Base-by-base conservation (phyloP, 2,113 vertebrate species). In the Periophthalmus modestus region DNA sequence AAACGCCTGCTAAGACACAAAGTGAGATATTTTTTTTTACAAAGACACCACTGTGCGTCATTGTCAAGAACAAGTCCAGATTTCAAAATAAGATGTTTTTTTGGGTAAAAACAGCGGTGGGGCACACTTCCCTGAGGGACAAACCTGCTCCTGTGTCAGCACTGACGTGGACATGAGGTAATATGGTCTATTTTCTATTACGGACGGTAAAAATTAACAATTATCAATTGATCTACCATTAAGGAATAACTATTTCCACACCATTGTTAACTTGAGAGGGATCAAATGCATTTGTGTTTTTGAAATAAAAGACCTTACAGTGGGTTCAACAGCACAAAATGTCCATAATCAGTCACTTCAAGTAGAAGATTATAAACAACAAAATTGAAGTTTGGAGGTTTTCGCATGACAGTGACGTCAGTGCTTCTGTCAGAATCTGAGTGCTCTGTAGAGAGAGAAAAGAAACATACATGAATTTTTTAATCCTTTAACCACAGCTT, bases 111-210 rank as follows among this genome's bases (percentile, higher is more conserved):
- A 70, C 65, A 76, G 66, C 71, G 59, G 80, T 57, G 7, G 46
- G 71, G 54, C 76, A 67, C 72, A 75, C 78, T 91, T 93, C 87
- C 92, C 91, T 92, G 91, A 93, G 91, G 92, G 90, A 89, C 87
- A 88, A 85, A 82, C 86, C 75, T 85, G 87, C 80, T 85, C 84
- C 75, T 85, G 80, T 89, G 83, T 90, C 91, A 88, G 86, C 85
- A 73, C 50, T 82, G 82, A 84, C 69, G 18, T 83, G 71, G 63
- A 85, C 72, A 79, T 92, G 91, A 93, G 92, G 92, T 93, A 93
- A 77, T 82, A 50, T 78, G 74, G 74, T 85, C 71, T 77, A 87
- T 75, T 82, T 67, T 66, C 9, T 47, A 48, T 66, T 81, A 15
- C 7, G 57, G 4, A 59, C 52, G 7, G 50, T 18, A 21, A 55